phyloP scores from a whole-genome alignment of 2,113 vertebrate genomes.

The Myotis lucifugus region DNA sequence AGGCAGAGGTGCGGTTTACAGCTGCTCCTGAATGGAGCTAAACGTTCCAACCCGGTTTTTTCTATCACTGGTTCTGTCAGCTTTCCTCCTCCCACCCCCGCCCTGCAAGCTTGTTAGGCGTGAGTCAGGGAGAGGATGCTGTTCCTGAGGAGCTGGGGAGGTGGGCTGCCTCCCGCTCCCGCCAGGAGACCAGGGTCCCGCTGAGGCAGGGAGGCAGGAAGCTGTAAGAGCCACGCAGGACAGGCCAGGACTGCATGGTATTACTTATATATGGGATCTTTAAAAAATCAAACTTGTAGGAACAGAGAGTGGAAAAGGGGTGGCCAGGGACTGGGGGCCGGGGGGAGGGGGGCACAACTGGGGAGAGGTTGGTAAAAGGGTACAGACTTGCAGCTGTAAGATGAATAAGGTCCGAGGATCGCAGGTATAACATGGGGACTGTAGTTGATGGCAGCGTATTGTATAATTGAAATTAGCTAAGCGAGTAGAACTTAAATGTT shows the following conservation, averaged over 20 bases:
- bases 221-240: background rate
- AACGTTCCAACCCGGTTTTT: slow-evolving; percentile 75
- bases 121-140: slow-evolving; percentile 66
- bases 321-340: background rate
- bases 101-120: slow-evolving; percentile 60
- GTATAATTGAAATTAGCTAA: background rate
- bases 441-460: background rate
- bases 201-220: background rate
- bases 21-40: slow-evolving; percentile 79
- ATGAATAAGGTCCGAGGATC: background rate
- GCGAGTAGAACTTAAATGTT: background rate
- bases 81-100: background rate
- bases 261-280: background rate
- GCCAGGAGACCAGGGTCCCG: background rate
- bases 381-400: background rate
- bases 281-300: background rate
- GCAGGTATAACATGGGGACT: background rate
- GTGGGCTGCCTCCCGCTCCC: background rate
- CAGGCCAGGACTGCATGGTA: background rate
- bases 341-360: background rate
- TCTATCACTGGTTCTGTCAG: slow-evolving; percentile 71
- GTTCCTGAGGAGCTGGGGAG: background rate
- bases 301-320: background rate
- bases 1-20: slow-evolving; percentile 81
- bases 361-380: background rate